Evolutionary conservation across 2,113 vertebrate genomes (phyloP), one percentile per base, ranked within the genome.

Genomic region (Cinclus cinclus): DNA sequence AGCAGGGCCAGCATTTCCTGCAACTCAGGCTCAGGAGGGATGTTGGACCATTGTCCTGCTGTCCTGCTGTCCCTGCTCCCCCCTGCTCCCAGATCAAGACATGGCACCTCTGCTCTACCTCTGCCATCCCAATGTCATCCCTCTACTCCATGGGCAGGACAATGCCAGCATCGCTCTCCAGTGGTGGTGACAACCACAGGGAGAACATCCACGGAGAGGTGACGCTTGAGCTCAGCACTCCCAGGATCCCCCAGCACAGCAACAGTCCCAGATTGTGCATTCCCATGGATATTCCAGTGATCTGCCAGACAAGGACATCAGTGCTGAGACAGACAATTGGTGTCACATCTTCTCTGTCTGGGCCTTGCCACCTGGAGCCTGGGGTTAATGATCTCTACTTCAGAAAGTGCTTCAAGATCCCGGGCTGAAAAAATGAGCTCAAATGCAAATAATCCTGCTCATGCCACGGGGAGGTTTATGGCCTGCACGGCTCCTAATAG

Each of bases 311-410:
- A 13, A 62, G 79, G 90, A 53, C 79, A 50, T 22, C 10, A 7
- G 71, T 65, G 65, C 17, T 56, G 92, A 42, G 60, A 50, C 79
- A 77, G 90, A 81, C 67, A 74, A 81, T 62, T 23, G 64, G 92
- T 93, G 87, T 69, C n/a, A n/a, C 55, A 3, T 46, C 31, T 19
- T 7, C 88, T 41, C 86, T 53, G 92, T 77, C 95, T 95, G 70
- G 20, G 90, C 77, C 86, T 74, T 11, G 3, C 92, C 92, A 70
- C 73, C 89, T 74, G 79, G 92, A 96, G 83, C 96, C 92, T 7
- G 75, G 71, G 88, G 94, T 94, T 95, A 95, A 97, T 92, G 95
- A 93, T 74, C 83, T 76, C 92, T 95, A 16, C 95, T 94, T 90
- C 88, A 92, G 59, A 92, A 89, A 94, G 90, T 42, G 64, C 80